phyloP scores from a whole-genome alignment of 2,113 vertebrate genomes.

The Neodontobutis hainanensis region DNA sequence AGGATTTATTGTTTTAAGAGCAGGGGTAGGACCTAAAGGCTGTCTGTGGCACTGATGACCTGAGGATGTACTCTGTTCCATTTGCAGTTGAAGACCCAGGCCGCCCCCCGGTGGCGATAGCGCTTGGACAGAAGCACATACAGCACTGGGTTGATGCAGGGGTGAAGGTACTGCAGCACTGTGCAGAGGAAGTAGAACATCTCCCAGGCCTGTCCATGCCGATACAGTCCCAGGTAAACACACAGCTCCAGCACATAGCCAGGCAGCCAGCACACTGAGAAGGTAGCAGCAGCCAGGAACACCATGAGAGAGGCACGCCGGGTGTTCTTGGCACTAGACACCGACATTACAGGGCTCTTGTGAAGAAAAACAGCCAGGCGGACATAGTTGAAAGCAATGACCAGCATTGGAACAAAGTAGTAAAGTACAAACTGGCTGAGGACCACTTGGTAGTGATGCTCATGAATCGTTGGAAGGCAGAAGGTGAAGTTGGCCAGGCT shows the following conservation, averaged over 20 bases:
- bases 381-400: conserved; percentile 77
- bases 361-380: conserved; percentile 76
- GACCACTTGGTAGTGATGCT: conserved; percentile 77
- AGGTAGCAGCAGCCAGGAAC: conserved; percentile 76
- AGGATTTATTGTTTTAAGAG: not conserved
- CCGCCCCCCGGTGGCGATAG: conserved; percentile 63
- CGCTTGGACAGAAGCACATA: conserved; percentile 75
- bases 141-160: conserved; percentile 69
- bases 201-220: conserved; percentile 65
- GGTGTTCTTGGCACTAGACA: conserved; percentile 73
- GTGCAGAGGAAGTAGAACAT: conserved; percentile 76
- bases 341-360: conserved; percentile 76
- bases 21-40: conserved; percentile 42
- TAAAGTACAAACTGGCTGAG: conserved; percentile 78
- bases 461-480: conserved; percentile 72
- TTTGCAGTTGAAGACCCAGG: conserved; percentile 59
- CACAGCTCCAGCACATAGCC: conserved; percentile 77
- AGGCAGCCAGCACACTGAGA: conserved; percentile 79
- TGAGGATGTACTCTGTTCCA: conserved; percentile 71
- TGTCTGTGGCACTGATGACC: conserved; percentile 61
- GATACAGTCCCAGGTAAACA: conserved; percentile 74
- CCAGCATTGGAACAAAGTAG: conserved; percentile 75
- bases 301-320: conserved; percentile 77
- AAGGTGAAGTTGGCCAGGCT: conserved; percentile 62
- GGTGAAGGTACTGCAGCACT: conserved; percentile 75